Evolutionary conservation across 2,797 vertebrate species (phyloP), one percentile per base, ranked within the genome.

Genomic region (Crenuchus spilurus): DNA sequence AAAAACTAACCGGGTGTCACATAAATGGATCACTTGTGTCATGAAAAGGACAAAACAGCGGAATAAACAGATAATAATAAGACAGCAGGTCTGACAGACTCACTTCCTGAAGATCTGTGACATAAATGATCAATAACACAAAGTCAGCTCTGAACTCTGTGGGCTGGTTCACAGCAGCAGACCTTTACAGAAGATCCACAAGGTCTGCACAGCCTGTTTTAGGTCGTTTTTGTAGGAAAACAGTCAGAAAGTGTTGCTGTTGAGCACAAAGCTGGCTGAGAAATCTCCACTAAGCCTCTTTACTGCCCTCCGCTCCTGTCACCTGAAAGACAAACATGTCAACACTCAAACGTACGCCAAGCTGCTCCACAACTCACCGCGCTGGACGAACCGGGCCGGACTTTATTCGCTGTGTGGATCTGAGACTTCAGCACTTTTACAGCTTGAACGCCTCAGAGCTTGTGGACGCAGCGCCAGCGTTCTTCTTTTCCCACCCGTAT

Each of bases 281-380:
- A 88, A 90, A 87, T 80, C 83, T 83, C 82, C 83, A 57, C 82
- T 87, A 85, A 88, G 86, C 86, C 87, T 87, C 85, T 83, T 88
- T 92, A n/a, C n/a, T n/a, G 86, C 86, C 85, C 89, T 90, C 81
- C 75, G 89, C 90, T 84, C 86, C 60, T 62, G 22, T 42, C 60
- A 42, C 24, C 22, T 39, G 35, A 39, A 58, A n/a, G 8, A 3
- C n/a, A 20, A 37, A 16, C 33, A 60, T 39, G 57, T 60, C 57
- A 60, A 24, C 33, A 14, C 48, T 49, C 20, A 28, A 33, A 39
- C 14, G 13, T 13, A 16, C 16, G 20, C 33, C 13, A 41, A 16
- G 7, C 4, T 18, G 2, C 1, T 20, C 10, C 6, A 41, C 16
- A 16, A 61, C 58, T 61, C 58, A 61, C 58, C 58, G 58, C n/a